These are phyloP conservation scores for Leistus spinibarbis DNA, from an alignment of 2,888 invertebrate species.

Conservation along the genomic window DNA sequence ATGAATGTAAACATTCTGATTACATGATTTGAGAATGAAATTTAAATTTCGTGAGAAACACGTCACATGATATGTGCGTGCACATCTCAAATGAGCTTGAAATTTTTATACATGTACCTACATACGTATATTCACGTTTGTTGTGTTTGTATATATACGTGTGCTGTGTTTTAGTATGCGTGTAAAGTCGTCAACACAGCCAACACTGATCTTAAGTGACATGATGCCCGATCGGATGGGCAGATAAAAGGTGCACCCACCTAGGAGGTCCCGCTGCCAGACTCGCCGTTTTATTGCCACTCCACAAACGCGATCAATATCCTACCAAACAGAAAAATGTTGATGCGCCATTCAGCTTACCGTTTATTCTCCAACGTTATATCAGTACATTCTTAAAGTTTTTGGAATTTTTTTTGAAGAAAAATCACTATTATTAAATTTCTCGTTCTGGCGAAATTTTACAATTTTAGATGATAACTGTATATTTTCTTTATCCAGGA, in stretches of 20 bases:
- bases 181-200: neutral
- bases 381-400: no score
- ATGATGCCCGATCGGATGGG: conserved; percentile 43
- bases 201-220: conserved; percentile 9
- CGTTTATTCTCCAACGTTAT: neutral
- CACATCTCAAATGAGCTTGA: neutral
- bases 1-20: neutral
- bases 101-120: neutral
- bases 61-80: conserved; percentile 11
- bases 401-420: no score
- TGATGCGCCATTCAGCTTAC: no score
- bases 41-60: conserved; percentile 29
- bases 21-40: conserved; percentile 11
- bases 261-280: conserved; percentile 42
- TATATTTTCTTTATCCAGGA: no score
- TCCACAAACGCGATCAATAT: conserved; percentile 27
- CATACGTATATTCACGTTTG: no score
- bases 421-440: no score
- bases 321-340: neutral
- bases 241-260: conserved; percentile 44
- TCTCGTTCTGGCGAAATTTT: no score
- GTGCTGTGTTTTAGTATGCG: neutral
- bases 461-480: no score
- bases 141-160: neutral
- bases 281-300: conserved; percentile 10